phyloP scores from a whole-genome alignment of 2,113 vertebrate species.

The Pogonocichla stellata region DNA sequence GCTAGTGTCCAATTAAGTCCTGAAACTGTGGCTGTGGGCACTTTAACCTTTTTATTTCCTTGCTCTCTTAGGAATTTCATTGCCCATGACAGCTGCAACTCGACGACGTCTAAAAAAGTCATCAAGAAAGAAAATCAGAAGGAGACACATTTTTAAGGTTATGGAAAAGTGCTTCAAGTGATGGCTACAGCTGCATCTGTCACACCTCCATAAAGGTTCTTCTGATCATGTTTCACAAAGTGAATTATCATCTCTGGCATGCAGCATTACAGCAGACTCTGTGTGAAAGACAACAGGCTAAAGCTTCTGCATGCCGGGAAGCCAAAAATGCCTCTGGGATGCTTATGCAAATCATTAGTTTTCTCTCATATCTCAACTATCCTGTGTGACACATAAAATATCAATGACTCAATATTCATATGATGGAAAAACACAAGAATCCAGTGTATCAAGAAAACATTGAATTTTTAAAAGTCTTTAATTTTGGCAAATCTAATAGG shows the following conservation, averaged over 20 bases:
- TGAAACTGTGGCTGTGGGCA: conserved; percentile 59
- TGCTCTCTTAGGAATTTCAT: conserved; percentile 41
- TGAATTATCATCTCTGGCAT: conserved; percentile 3
- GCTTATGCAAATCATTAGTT: background rate
- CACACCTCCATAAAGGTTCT: conserved; percentile 2
- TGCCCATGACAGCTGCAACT: background rate
- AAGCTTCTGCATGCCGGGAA: conserved; percentile 31
- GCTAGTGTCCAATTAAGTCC: conserved; percentile 74
- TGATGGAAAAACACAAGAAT: background rate
- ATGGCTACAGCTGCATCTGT: conserved; percentile 32
- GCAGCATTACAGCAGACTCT: background rate
- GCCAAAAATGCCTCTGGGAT: background rate
- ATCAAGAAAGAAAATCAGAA: conserved; percentile 21
- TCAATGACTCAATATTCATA: background rate
- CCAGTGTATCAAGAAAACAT: background rate
- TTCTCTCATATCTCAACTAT: conserved; percentile 24
- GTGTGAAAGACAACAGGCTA: conserved; percentile 7
- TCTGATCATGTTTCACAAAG: conserved; percentile 39
- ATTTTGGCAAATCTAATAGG: background rate
- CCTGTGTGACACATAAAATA: background rate
- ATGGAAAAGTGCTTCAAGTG: background rate
- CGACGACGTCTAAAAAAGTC: conserved; percentile 5
- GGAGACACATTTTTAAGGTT: background rate
- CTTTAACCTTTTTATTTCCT: conserved; percentile 70
- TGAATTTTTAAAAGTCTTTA: background rate